Base-by-base conservation (phyloP, 2,888 invertebrate species). In the Iselma pallidipennis region DNA sequence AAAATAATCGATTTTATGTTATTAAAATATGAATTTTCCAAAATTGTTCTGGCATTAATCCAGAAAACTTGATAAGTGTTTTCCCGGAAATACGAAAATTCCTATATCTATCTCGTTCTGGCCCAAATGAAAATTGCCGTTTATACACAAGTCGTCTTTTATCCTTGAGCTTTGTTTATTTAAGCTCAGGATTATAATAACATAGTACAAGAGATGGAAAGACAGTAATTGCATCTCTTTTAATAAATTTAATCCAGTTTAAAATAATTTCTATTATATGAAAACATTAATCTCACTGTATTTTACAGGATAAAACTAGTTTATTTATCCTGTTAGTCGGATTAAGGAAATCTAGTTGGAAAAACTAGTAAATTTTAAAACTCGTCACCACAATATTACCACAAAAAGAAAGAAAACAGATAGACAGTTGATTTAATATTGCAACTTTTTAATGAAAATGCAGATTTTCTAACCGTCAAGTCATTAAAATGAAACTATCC, bases 1-100 rank as follows among this genome's bases (percentile, higher is more conserved):
- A 28, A 37, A 45, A 45, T 42, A 45, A 63, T 63, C 58, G 63
- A 63, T 63, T 63, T 54, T 63, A 59, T 59, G 21, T 59, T n/a
- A n/a, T n/a, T n/a, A 58, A 59, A 52, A 49, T 57, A 59, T 59
- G 63, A 59, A 63, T 59, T 63, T 59, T 59, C 21, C 4, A 21
- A 53, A 63, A 63, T 63, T 55, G 56, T 63, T 33, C 50, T 63
- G 63, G 63, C 63, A 59, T 23, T 59, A 49, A 59, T 63, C 63
- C 63, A 63, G 45, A 45, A 63, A 48, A 31, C 51, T 48, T 58
- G n/a, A n/a, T n/a, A n/a, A n/a, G n/a, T n/a, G n/a, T n/a, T n/a
- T n/a, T n/a, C n/a, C n/a, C n/a, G n/a, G n/a, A n/a, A n/a, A n/a
- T 10, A 31, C 55, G 28, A 56, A 56, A 37, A 52, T 49, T 45